Base-by-base conservation (phyloP, 1,140 invertebrate genomes). In the Thaumetopoea pityocampa region DNA sequence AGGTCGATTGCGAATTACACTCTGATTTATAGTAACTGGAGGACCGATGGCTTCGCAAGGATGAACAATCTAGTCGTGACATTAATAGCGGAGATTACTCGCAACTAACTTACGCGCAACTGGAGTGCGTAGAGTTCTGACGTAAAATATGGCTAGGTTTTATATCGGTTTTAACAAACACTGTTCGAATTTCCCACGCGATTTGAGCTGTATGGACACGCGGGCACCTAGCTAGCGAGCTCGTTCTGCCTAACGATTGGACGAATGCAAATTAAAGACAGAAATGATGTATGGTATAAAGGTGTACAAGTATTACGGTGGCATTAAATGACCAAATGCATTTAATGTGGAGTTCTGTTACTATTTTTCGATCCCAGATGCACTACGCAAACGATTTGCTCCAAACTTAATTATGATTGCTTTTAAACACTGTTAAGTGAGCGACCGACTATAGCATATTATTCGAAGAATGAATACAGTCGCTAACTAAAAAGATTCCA, bases 41-140 rank as follows among this genome's bases (percentile, higher is more conserved):
- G 34, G 51, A 50, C 36, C 43, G 49, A 34, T 50, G 54, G 30
- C 28, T 55, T 47, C 11, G 54, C 58, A 64, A 69, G 60, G 64
- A 70, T 74, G 52, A 51, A 76, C 68, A 66, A 68, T 76, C 68
- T 55, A 67, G 46, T 78, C 63, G 61, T 55, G 58, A 56, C 60
- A 61, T 56, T 69, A 69, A 63, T 62, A 27, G 49, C 48, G 47
- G 30, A 52, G 53, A 59, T 63, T 55, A 44, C 57, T 64, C 64
- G 59, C n/a, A n/a, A n/a, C n/a, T n/a, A n/a, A n/a, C 47, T 45
- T 48, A 55, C 51, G 49, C 47, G 54, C 62, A 64, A 65, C 55
- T 63, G 34, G 58, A 65, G 51, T 68, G 65, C 54, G 63, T 76
- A 60, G 64, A 70, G 69, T 67, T 64, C 59, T 63, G 67, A 71